Conservation (phyloP, 2,113 vertebrate species). For the Neogale vison region DNA sequence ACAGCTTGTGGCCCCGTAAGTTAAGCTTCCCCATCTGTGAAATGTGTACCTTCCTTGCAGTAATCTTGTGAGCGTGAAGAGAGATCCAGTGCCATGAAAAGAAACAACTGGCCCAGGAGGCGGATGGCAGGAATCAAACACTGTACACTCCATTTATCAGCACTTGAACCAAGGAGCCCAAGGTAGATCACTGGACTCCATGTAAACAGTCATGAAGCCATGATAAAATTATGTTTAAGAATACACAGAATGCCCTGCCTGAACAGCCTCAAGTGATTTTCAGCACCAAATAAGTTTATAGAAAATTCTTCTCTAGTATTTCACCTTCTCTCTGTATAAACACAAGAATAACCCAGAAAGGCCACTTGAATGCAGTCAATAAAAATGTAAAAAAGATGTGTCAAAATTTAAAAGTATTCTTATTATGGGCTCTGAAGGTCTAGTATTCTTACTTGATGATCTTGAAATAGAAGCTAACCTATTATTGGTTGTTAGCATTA, state of each 20-base stretch:
- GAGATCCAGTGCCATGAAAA: background rate
- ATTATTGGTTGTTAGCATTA: slow-evolving; percentile 3
- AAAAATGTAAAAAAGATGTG: background rate
- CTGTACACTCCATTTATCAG: background rate
- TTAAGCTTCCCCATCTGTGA: background rate
- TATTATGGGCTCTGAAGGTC: background rate
- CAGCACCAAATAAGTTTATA: background rate
- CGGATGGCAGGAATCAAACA: background rate
- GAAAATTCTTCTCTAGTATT: slow-evolving; percentile 24
- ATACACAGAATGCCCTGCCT: background rate
- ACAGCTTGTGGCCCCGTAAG: background rate
- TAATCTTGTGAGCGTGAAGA: background rate
- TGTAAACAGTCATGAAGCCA: background rate
- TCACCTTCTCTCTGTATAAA: background rate
- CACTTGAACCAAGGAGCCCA: no score
- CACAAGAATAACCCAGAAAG: background rate
- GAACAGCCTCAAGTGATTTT: background rate
- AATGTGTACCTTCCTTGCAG: background rate
- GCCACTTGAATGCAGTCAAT: background rate
- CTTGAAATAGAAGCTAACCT: slow-evolving; percentile 53
- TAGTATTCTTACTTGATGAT: slow-evolving; percentile 2
- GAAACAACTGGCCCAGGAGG: background rate
- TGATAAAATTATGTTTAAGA: background rate
- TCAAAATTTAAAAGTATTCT: background rate
- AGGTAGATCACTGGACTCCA: background rate